These are phyloP conservation scores for Setophaga kirtlandii DNA, from an alignment of 2,113 vertebrate genomes.

Conservation along the genomic window DNA sequence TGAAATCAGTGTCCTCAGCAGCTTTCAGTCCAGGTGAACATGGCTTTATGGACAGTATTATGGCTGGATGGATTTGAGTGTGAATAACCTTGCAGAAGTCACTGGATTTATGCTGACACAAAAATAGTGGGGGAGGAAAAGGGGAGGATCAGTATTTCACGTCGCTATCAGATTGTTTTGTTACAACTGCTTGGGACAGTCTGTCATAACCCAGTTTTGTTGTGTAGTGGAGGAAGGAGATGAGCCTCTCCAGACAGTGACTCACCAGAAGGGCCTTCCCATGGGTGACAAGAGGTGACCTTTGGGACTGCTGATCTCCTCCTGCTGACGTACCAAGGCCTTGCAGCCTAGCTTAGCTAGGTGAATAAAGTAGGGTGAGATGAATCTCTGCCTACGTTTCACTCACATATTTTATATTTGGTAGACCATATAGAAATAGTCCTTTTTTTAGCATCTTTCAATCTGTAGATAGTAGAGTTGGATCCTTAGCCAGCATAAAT, in stretches of 20 bases:
- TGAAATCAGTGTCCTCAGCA: background rate
- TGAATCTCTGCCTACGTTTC: background rate
- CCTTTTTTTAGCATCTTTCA: background rate
- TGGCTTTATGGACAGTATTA: background rate
- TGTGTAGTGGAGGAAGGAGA: background rate
- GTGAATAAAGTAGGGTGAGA: slow-evolving; percentile 49
- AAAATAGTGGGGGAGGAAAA: background rate
- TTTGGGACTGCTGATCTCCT: background rate
- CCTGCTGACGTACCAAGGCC: accelerated
- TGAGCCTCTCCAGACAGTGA: background rate
- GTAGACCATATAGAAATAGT: background rate
- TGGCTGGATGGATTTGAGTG: background rate
- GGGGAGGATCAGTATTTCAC: background rate
- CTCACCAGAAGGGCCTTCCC: background rate
- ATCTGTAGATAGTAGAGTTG: background rate
- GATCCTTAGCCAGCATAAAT: background rate
- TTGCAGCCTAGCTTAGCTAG: background rate
- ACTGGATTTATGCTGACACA: background rate
- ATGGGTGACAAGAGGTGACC: background rate
- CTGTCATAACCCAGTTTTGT: background rate
- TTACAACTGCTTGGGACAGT: background rate
- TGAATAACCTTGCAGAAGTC: background rate
- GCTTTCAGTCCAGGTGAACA: background rate
- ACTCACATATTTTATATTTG: slow-evolving; percentile 13
- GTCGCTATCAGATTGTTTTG: background rate